phyloP scores from a whole-genome alignment of 2,797 vertebrate genomes.

The Valencia hispanica region DNA sequence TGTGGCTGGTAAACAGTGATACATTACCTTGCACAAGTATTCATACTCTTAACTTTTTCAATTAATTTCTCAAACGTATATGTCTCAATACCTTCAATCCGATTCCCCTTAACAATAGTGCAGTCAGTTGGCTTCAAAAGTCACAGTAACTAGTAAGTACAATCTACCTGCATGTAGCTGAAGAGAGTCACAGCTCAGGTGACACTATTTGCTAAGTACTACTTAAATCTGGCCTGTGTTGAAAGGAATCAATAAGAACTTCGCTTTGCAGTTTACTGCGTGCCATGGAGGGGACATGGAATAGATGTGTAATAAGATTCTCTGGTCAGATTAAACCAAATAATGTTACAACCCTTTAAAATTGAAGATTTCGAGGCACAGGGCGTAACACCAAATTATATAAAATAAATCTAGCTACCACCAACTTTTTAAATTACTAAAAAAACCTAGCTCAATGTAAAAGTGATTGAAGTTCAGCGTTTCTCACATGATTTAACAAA shows the following conservation, averaged over 20 bases:
- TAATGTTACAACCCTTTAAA: background rate
- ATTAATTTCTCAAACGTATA: background rate
- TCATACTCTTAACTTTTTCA: background rate
- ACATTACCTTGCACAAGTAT: background rate
- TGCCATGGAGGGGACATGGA: background rate
- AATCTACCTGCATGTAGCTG: background rate
- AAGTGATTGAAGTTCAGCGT: background rate
- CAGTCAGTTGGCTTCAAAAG: background rate
- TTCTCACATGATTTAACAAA: background rate
- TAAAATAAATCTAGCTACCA: background rate
- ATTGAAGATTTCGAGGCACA: background rate
- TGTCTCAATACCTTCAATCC: background rate
- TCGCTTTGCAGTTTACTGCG: background rate
- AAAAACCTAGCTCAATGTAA: too few relatives aligned
- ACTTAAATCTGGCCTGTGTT: background rate
- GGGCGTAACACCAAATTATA: background rate
- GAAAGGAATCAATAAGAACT: background rate
- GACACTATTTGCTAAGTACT: too few relatives aligned
- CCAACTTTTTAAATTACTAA: too few relatives aligned
- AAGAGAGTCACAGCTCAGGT: background rate
- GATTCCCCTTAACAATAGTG: background rate
- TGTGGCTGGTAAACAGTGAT: constrained; percentile 12
- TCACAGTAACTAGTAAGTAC: background rate
- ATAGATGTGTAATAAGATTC: background rate
- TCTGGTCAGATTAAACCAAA: background rate